A percentile compares a stretch with the other conserved stretches of the same genome.
Conservation (phyloP, 2,113 vertebrate species). For the Hepsetus odoe region DNA sequence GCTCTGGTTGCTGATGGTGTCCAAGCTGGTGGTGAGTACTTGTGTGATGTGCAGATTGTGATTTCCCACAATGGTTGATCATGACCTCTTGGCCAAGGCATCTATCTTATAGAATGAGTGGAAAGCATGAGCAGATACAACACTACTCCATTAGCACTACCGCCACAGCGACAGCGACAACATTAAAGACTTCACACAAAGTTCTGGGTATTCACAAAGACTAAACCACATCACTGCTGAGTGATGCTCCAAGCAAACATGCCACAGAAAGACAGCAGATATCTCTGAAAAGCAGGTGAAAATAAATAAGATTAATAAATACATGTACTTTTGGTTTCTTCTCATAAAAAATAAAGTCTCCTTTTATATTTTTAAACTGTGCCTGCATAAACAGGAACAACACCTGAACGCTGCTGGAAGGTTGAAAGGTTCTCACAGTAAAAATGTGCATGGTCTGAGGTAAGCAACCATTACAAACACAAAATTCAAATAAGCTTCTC, state of each 20-base stretch:
- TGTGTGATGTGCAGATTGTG: constrained; percentile 26
- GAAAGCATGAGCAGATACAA: constrained; percentile 34
- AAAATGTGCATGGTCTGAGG: constrained; percentile 56
- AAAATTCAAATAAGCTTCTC: constrained; percentile 1
- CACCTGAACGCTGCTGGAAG: constrained; percentile 34
- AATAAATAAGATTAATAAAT: constrained; percentile 45
- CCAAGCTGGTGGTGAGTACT: background rate
- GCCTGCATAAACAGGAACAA: constrained; percentile 62
- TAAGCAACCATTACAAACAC: constrained; percentile 49
- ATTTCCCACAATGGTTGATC: constrained; percentile 28
- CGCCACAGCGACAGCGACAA: constrained; percentile 51
- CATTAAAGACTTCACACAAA: constrained; percentile 18
- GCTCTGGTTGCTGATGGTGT: background rate
- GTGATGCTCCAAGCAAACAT: constrained; percentile 26
- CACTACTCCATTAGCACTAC: constrained; percentile 15
- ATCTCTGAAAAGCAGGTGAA: constrained; percentile 36
- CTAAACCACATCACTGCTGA: constrained; percentile 1
- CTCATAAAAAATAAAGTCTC: constrained; percentile 63
- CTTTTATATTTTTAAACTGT: constrained; percentile 25
- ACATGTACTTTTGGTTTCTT: constrained; percentile 41
- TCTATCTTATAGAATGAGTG: background rate
- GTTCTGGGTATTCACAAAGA: constrained; percentile 39
- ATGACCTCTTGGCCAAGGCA: background rate
- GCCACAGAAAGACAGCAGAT: background rate
- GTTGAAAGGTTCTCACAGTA: constrained; percentile 49